These are phyloP conservation scores for Caranx melampygus DNA, from an alignment of 2,113 vertebrate genomes.

Conservation along the genomic window DNA sequence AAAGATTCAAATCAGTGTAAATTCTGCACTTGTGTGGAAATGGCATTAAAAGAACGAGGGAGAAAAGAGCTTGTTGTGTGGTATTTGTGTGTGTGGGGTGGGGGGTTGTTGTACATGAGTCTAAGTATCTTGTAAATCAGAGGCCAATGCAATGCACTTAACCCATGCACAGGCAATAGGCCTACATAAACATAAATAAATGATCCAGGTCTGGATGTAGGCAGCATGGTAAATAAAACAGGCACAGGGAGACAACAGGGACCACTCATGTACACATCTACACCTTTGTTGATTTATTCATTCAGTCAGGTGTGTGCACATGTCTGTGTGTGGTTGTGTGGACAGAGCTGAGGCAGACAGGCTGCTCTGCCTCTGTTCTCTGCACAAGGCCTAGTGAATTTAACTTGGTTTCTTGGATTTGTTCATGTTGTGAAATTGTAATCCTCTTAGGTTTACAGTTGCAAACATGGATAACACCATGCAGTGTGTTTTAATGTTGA, in stretches of 20 bases:
- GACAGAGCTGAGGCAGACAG: background rate
- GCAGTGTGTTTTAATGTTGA: too few species aligned
- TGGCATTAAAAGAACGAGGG: background rate
- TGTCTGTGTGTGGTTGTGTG: background rate
- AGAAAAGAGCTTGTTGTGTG: background rate
- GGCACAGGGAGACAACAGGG: background rate
- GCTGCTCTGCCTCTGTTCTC: too few species aligned
- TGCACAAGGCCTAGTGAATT: too few species aligned
- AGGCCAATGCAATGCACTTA: slow-evolving; percentile 8
- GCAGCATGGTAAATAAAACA: slow-evolving; percentile 16
- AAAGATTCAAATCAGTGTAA: too few species aligned
- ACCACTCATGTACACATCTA: background rate
- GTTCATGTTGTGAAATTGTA: too few species aligned
- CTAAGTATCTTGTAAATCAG: background rate
- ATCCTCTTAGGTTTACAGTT: too few species aligned
- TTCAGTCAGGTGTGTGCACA: background rate
- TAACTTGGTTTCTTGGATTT: too few species aligned
- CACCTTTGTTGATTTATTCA: slow-evolving; percentile 25
- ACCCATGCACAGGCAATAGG: slow-evolving; percentile 11
- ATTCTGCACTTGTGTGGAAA: background rate
- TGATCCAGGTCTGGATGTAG: slow-evolving; percentile 28
- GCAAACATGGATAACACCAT: too few species aligned
- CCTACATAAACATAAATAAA: slow-evolving; percentile 49
- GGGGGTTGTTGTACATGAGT: background rate
- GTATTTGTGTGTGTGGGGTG: background rate